Conservation (phyloP, 2,888 invertebrate species). For the Liposcelis brunnea region DNA sequence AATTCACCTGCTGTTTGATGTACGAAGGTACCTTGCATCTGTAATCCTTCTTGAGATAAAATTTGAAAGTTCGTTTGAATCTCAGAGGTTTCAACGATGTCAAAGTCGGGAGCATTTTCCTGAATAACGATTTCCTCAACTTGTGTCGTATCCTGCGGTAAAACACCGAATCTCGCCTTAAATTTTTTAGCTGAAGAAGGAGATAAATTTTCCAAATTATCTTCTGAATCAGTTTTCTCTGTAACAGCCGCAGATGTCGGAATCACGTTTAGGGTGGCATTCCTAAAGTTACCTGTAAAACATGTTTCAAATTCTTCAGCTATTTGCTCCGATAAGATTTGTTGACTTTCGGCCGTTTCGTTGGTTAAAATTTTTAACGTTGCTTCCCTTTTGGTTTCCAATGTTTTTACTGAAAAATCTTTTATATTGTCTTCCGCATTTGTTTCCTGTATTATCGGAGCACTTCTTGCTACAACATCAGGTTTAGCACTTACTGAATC, state of each 20-base stretch:
- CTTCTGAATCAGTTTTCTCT: conserved; percentile 11
- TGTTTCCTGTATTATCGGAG: conserved; percentile 12
- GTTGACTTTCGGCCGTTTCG: conserved; percentile 9
- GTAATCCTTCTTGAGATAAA: conserved; percentile 3
- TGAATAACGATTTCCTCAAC: conserved; percentile 8
- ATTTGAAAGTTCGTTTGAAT: conserved; percentile 8
- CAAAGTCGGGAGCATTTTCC: conserved; percentile 11
- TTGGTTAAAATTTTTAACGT: conserved; percentile 2
- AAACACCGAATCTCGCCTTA: conserved; percentile 11
- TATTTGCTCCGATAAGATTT: conserved; percentile 9
- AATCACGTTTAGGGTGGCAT: conserved; percentile 11
- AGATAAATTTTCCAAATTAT: conserved; percentile 9
- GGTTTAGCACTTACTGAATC: conserved; percentile 9
- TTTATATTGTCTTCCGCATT: conserved; percentile 9
- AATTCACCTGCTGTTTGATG: conserved; percentile 7
- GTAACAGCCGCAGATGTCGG: conserved; percentile 11
- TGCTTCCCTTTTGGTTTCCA: conserved; percentile 10
- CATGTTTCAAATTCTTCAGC: conserved; percentile 6
- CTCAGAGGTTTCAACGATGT: not conserved
- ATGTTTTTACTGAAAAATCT: conserved; percentile 1
- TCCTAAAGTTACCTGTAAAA: not conserved
- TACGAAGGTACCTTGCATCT: not conserved
- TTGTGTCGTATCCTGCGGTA: conserved; percentile 11
- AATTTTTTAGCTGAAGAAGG: conserved; percentile 3
- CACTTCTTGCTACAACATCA: conserved; percentile 11